Evolutionary conservation across 2,888 invertebrate genomes (phyloP).

Genomic region (Camponotus fellah): DNA sequence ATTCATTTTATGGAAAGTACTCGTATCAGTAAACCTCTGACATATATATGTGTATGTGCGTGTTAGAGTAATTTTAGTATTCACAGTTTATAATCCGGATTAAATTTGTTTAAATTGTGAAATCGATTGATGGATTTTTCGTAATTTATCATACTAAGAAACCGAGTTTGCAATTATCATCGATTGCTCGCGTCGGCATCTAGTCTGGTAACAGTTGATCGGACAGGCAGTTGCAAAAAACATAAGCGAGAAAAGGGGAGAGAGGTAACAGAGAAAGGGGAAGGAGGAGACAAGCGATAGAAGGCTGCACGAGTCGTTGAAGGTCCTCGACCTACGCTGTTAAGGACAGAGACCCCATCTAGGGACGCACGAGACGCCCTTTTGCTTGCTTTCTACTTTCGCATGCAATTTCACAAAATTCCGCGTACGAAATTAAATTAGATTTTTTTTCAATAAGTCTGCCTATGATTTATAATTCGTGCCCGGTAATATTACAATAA

Average conservation of each 20-base stretch:
- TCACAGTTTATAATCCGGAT: background rate
- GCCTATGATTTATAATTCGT: background rate
- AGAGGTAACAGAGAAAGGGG: conserved; percentile 40
- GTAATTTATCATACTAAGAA: conserved; percentile 24
- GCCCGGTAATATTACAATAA: background rate
- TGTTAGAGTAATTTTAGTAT: background rate
- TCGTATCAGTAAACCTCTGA: conserved; percentile 16
- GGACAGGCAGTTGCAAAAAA: conserved; percentile 76
- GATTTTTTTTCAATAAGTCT: background rate
- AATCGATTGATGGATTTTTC: background rate
- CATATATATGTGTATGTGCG: background rate
- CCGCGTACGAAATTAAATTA: background rate
- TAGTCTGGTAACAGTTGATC: conserved; percentile 70
- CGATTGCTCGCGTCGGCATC: conserved; percentile 64
- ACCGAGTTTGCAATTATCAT: background rate
- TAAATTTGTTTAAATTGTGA: background rate
- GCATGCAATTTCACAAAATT: conserved; percentile 36
- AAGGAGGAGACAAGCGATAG: conserved; percentile 49
- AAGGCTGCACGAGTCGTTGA: conserved; percentile 71
- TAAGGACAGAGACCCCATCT: conserved; percentile 79
- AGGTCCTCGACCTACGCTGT: conserved; percentile 80
- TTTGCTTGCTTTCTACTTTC: conserved; percentile 54
- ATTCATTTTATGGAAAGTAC: conserved; percentile 54
- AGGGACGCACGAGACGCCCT: conserved; percentile 63
- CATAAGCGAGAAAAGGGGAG: conserved; percentile 56